These are phyloP conservation scores for Folsomia manolachei DNA, from an alignment of 2,888 invertebrate genomes.

Conservation along the genomic window DNA sequence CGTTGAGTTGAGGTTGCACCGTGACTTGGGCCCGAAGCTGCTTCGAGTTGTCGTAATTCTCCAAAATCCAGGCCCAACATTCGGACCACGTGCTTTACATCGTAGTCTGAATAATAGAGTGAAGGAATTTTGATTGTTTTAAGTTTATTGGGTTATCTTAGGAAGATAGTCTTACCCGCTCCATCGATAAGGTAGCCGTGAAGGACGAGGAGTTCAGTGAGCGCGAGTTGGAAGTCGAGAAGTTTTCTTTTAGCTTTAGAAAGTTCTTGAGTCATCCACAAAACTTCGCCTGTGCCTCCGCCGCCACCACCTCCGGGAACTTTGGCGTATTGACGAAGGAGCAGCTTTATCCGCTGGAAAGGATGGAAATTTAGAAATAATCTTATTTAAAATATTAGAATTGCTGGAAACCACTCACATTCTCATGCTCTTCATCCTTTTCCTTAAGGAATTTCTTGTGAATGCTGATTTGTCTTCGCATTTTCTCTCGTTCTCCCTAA, in stretches of 20 bases:
- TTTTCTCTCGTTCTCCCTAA: conserved; percentile 21
- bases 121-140: not conserved
- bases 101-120: conserved; percentile 33
- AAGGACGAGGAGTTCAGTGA: conserved; percentile 44
- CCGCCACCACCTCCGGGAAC: conserved; percentile 32
- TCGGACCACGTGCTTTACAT: conserved; percentile 47
- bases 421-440: conserved; percentile 16
- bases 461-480: conserved; percentile 20
- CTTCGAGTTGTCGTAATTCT: conserved; percentile 13
- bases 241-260: conserved; percentile 32
- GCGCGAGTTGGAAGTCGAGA: conserved; percentile 40
- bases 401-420: conserved; percentile 22
- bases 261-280: conserved; percentile 23
- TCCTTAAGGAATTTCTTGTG: conserved; percentile 14
- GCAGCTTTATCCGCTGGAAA: conserved; percentile 30
- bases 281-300: conserved; percentile 9
- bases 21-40: not conserved
- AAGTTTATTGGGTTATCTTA: not conserved
- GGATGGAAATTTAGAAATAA: conserved; percentile 2
- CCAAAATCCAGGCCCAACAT: conserved; percentile 46
- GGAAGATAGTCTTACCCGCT: conserved; percentile 33
- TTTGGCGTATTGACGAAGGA: conserved; percentile 26
- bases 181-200: conserved; percentile 45
- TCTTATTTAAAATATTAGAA: not conserved
- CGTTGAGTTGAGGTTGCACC: not conserved